Conservation (phyloP, 23 tunicate genomes). For the Trididemnum nubilum region DNA sequence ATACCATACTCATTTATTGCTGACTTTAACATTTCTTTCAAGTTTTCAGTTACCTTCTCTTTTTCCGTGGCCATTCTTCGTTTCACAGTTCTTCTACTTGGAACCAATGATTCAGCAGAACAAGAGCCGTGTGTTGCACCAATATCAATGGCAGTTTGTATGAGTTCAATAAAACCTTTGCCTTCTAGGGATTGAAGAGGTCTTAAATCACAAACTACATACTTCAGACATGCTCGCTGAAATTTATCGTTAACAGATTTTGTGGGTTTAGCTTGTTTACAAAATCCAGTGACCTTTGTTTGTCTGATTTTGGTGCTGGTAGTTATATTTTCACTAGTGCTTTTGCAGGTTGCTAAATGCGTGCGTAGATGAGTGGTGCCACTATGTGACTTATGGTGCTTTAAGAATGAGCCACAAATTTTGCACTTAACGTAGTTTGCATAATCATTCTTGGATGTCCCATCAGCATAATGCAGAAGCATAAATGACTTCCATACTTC, state of each 20-base stretch:
- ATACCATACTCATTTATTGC: neutral
- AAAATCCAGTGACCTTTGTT: neutral
- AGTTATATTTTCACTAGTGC: neutral
- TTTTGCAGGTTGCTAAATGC: neutral
- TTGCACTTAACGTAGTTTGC: neutral
- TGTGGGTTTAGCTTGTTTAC: neutral
- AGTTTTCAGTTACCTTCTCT: neutral
- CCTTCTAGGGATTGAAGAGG: neutral
- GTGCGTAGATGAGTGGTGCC: neutral
- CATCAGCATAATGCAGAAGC: neutral
- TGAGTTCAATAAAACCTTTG: neutral
- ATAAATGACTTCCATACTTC: neutral
- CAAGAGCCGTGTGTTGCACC: neutral
- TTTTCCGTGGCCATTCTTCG: neutral
- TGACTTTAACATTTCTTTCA: neutral
- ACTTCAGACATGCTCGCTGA: neutral
- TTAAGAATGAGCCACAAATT: neutral
- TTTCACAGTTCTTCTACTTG: neutral
- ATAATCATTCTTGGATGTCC: neutral
- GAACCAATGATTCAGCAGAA: neutral
- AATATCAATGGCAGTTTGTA: neutral
- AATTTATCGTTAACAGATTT: neutral
- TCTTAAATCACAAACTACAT: neutral
- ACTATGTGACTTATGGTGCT: neutral
- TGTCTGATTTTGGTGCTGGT: neutral